Evolutionary conservation across 2,113 vertebrate genomes (phyloP), one percentile per base, ranked within the genome.

Genomic region (Carlito syrichta): DNA sequence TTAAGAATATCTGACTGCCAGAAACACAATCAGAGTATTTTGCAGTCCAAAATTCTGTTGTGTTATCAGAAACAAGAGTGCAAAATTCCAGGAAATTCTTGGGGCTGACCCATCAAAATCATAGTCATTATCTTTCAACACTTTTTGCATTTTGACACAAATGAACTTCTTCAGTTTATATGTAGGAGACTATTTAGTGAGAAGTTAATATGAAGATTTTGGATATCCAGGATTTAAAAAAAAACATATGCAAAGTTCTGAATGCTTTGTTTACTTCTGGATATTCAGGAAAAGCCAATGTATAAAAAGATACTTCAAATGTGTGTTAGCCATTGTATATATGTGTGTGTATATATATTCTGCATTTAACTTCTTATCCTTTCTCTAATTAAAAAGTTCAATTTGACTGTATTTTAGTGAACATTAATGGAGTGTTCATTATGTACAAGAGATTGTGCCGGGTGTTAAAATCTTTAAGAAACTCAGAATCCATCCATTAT

Each of bases 31-130:
- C n/a, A 56, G 60, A 89, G 74, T 32, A 27, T 93, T 97, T n/a
- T 89, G 25, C 35, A 91, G 8, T 95, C 81, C 81, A 97, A 23
- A 89, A 88, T 93, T 93, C 88, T 96, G 43, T 58, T 94, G 32
- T 79, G 85, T 90, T 97, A 25, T 96, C 92, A 96, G 45, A 74
- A 88, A 85, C 86, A 62, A 63, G 63, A 48, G 40, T 86, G 43
- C 58, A 96, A 78, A 92, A 6, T 94, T 97, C 86, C 86, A 87
- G 86, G 69, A 88, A 96, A 91, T 98, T 89, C 69, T 96, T 97
- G 91, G 86, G 20, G 7, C 43, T 40, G 43, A 32, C 74, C 74
- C 68, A 76, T 96, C 17, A 79, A 89, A 97, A 54, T 84, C 96
- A 10, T 17, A 91, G n/a, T n/a, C 66, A 35, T 91, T 96, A 60